Conservation (phyloP, 2,113 vertebrate species). For the Microtus montanus region DNA sequence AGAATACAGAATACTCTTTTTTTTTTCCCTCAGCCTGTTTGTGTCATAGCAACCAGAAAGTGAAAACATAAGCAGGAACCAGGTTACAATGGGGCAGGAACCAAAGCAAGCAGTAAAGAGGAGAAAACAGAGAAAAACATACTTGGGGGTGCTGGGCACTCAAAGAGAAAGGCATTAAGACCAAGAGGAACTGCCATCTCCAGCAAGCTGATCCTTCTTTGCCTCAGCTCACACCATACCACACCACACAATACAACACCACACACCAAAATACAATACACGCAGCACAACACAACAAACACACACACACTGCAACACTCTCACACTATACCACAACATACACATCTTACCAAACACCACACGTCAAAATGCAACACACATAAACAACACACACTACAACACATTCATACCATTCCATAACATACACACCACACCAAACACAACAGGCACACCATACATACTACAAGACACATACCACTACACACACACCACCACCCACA, state of each 20-base stretch:
- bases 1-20: neutral
- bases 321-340: too few relatives aligned
- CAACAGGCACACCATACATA: neutral
- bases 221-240: neutral
- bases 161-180: neutral
- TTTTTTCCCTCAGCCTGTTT: neutral
- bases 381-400: neutral
- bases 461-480: too few relatives aligned
- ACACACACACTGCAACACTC: neutral
- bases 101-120: neutral
- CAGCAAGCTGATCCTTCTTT: neutral
- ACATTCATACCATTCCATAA: neutral
- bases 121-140: neutral
- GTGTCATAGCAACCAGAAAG: neutral
- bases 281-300: neutral
- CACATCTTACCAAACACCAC: neutral
- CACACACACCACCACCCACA: neutral
- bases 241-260: neutral
- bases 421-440: neutral
- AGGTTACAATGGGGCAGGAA: neutral
- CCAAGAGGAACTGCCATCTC: neutral
- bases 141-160: neutral
- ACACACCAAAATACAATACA: neutral
- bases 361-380: neutral
- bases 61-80: neutral